These are phyloP conservation scores for Shinisaurus crocodilurus DNA, from an alignment of 2,113 vertebrate genomes.

Conservation along the genomic window DNA sequence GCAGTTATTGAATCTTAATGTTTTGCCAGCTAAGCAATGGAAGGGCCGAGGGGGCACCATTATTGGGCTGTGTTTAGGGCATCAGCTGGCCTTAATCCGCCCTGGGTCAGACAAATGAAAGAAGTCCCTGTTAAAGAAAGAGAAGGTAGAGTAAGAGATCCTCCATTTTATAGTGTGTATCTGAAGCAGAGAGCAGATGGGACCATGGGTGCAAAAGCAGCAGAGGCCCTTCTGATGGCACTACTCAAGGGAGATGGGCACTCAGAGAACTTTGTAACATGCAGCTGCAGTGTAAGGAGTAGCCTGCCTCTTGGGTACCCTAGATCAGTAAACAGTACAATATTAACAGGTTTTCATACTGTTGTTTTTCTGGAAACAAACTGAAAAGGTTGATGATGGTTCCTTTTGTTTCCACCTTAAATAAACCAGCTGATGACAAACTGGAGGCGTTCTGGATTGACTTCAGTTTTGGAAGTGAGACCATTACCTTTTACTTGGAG, in stretches of 20 bases:
- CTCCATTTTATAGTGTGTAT: background rate
- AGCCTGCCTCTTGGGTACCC: background rate
- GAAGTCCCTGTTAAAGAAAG: too few species aligned
- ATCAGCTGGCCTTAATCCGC: too few species aligned
- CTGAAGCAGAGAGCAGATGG: background rate
- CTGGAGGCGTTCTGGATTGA: conserved; percentile 93
- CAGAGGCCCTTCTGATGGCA: background rate
- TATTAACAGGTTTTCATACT: background rate
- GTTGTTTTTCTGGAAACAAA: background rate
- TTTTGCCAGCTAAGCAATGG: too few species aligned
- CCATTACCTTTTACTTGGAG: too few species aligned
- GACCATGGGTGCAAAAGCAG: background rate
- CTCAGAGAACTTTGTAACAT: background rate
- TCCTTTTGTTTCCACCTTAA: conserved; percentile 76
- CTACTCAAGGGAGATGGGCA: background rate
- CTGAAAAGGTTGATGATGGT: rapidly evolving
- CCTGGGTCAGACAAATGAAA: background rate
- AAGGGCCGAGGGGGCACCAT: too few species aligned
- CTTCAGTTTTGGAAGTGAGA: conserved; percentile 86
- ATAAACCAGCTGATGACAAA: conserved; percentile 85
- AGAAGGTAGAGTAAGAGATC: background rate
- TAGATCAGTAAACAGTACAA: background rate
- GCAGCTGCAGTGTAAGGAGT: background rate
- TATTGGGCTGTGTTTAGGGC: too few species aligned
- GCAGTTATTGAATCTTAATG: too few species aligned